Conservation (phyloP, 2,888 invertebrate species). For the Epinotia demarniana region DNA sequence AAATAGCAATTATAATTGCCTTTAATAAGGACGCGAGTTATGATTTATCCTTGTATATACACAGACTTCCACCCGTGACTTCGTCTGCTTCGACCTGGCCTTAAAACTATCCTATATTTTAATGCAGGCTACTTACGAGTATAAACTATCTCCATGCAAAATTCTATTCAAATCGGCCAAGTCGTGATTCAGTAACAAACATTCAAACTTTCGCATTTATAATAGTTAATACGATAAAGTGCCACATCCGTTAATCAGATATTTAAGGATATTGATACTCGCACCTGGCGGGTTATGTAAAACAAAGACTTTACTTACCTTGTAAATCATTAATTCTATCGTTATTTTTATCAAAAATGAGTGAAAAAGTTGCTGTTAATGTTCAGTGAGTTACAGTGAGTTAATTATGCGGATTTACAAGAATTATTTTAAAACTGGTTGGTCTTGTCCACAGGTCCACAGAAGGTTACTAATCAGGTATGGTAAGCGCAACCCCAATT, state of each 20-base stretch:
- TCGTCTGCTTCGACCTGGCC: too few species aligned
- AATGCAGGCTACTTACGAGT: too few species aligned
- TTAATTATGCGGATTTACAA: not conserved
- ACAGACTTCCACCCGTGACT: too few species aligned
- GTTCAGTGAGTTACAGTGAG: not conserved
- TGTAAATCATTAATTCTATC: not conserved
- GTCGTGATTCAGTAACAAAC: too few species aligned
- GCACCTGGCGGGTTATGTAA: too few species aligned
- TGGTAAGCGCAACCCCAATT: conserved; percentile 1
- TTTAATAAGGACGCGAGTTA: not conserved
- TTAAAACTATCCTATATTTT: too few species aligned
- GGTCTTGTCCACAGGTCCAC: not conserved
- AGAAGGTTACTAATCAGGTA: not conserved
- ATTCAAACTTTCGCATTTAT: too few species aligned
- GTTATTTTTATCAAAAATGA: not conserved
- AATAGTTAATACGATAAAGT: too few species aligned
- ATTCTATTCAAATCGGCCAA: too few species aligned
- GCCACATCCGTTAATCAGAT: too few species aligned
- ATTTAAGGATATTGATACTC: too few species aligned
- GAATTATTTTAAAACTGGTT: not conserved
- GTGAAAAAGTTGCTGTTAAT: not conserved
- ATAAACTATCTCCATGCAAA: too few species aligned
- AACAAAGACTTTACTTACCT: not conserved
- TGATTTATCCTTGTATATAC: not conserved
- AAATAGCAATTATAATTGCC: not conserved